phyloP scores from a whole-genome alignment of 2,888 invertebrate species.

The Leptarthrus brevirostris region DNA sequence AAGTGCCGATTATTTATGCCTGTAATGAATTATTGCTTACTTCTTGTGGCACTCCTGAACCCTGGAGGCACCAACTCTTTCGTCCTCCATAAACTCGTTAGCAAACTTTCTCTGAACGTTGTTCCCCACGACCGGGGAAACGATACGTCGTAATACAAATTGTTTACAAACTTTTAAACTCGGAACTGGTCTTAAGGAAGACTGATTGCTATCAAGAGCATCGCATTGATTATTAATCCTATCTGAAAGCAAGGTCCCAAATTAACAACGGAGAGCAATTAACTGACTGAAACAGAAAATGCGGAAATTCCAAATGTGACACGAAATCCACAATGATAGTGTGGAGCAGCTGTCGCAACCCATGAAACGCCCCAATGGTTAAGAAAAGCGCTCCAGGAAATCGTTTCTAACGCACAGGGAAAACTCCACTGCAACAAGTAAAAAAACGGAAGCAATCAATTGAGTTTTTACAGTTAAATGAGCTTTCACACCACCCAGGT shows the following conservation, averaged over 20 bases:
- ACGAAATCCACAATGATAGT: no score
- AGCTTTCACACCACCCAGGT: neutral
- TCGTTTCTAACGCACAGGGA: no score
- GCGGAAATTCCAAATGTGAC: no score
- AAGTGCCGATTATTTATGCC: slow-evolving; percentile 19
- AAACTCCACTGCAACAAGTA: neutral
- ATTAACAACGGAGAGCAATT: no score
- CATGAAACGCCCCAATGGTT: no score
- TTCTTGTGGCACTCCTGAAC: slow-evolving; percentile 3
- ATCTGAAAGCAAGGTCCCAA: neutral
- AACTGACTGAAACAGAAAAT: no score
- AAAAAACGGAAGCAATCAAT: neutral
- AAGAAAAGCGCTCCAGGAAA: no score
- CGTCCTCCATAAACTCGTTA: slow-evolving; percentile 10
- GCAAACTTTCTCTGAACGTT: neutral
- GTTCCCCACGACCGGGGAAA: slow-evolving; percentile 13
- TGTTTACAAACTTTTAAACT: slow-evolving; percentile 12
- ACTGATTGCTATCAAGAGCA: neutral
- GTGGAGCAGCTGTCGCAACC: no score
- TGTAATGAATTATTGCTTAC: slow-evolving; percentile 11
- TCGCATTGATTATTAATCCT: neutral
- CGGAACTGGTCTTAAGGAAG: neutral
- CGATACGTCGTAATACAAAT: slow-evolving; percentile 12
- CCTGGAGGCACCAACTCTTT: neutral
- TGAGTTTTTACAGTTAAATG: neutral